Base-by-base conservation (phyloP, 2,888 invertebrate genomes). In the Elmis aenea region DNA sequence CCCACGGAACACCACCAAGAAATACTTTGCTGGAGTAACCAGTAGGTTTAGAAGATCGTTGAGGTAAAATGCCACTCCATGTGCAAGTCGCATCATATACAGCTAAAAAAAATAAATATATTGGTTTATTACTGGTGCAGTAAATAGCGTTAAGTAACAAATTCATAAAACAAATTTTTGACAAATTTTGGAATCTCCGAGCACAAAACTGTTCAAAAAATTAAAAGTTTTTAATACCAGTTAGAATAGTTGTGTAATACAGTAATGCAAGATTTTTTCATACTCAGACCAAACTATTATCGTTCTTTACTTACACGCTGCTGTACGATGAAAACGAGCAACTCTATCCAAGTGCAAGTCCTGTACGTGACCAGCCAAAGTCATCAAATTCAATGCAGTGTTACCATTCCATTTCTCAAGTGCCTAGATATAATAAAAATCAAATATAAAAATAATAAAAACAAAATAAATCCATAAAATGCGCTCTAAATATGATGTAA, bases 1-100 rank as follows among this genome's bases (percentile, higher is more conserved):
- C 96, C 90, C 93, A 96, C 1, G 96, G 96, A 48, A 95, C 84
- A 3, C 97, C 99, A 5, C 99, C 99, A 24, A 65, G 45, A 36
- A 65, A 65, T 11, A 67, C 78, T 71, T 95, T 96, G 51, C 87
- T 80, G 2, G 95, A 95, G 69, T 85, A 94, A 1, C 79, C 81
- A 2, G 84, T 81, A 35, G 81, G 79, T 61, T 87, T 85, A 46
- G 79, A 74, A 13, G 76, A 72, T 36, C 86, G 82, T 10, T 79
- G 75, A 1, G 94, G 92, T 46, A 96, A 71, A 38, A 79, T 71
- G 2, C 95, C 95, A 61, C 83, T 83, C 95, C 95, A 96, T 23
- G 85, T 85, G 63, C 81, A 85, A 3, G 79, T 83, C 5, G 87
- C 81, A 55, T 86, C 84, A 56, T 74, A 77, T 13, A 78, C 64